Conservation (phyloP, 2,888 invertebrate species). For the Byasa hedistus region DNA sequence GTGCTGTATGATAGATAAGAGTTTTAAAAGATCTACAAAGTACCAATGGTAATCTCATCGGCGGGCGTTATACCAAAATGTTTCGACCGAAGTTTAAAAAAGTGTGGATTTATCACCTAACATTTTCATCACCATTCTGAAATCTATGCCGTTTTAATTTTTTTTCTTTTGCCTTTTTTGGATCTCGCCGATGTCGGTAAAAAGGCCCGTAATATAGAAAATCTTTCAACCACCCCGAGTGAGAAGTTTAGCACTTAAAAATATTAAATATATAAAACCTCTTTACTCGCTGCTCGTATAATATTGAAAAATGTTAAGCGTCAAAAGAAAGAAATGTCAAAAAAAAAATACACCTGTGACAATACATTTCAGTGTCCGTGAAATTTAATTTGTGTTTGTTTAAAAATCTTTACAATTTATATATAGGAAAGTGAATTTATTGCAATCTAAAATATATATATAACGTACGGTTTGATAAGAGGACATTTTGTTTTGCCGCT, state of each 20-base stretch:
- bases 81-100: too few species aligned
- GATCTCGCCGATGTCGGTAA: too few species aligned
- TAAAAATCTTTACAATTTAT: not conserved
- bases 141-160: too few species aligned
- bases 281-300: not conserved
- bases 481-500: slow-evolving; percentile 11
- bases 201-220: too few species aligned
- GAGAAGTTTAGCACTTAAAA: not conserved
- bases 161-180: not conserved
- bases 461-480: slow-evolving; percentile 1
- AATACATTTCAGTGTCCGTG: too few species aligned
- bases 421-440: not conserved
- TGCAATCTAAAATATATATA: not conserved
- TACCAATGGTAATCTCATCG: too few species aligned
- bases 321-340: not conserved
- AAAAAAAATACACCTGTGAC: not conserved
- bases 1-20: too few species aligned
- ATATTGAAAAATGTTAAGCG: not conserved
- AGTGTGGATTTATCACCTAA: too few species aligned
- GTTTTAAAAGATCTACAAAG: too few species aligned
- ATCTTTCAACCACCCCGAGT: too few species aligned
- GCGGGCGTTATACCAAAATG: too few species aligned
- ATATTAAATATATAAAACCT: not conserved
- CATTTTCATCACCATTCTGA: too few species aligned
- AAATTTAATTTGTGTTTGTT: not conserved